Conservation (phyloP, 1,140 invertebrate species). For the Rhopalosiphum padi region DNA sequence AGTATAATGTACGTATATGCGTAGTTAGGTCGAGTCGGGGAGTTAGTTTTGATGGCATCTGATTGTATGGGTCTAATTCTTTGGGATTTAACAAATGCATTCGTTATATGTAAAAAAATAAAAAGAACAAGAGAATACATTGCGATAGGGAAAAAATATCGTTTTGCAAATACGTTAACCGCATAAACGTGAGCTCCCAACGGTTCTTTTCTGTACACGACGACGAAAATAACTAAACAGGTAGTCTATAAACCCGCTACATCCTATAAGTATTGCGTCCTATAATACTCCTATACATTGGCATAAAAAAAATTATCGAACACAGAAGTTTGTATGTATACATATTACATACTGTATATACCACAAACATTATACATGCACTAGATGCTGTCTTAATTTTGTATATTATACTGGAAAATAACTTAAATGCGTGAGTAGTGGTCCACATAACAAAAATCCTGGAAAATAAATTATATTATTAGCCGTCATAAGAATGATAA, state of each 20-base stretch:
- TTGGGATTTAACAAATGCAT: not conserved
- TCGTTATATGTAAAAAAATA: not conserved
- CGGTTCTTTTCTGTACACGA: constrained; percentile 40
- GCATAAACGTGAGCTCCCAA: constrained; percentile 39
- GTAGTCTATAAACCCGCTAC: not conserved
- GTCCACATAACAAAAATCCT: not conserved
- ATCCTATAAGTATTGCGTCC: not conserved
- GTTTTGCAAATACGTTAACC: constrained; percentile 19
- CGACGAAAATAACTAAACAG: not conserved
- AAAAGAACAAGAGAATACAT: not conserved
- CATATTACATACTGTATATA: not conserved
- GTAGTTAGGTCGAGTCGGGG: not conserved
- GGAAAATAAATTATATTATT: not conserved
- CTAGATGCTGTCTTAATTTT: not conserved
- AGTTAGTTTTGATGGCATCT: constrained; percentile 21
- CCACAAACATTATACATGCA: not conserved
- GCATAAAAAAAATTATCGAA: not conserved
- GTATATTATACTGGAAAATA: not conserved
- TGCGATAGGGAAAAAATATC: not conserved
- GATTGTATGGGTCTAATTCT: constrained; percentile 2
- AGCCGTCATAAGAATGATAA: not conserved
- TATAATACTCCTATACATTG: not conserved
- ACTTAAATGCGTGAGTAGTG: not conserved
- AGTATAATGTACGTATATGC: not conserved
- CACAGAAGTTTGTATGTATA: not conserved